These are phyloP conservation scores for Brachyptera risi DNA, from an alignment of 2,888 invertebrate genomes.

Conservation along the genomic window DNA sequence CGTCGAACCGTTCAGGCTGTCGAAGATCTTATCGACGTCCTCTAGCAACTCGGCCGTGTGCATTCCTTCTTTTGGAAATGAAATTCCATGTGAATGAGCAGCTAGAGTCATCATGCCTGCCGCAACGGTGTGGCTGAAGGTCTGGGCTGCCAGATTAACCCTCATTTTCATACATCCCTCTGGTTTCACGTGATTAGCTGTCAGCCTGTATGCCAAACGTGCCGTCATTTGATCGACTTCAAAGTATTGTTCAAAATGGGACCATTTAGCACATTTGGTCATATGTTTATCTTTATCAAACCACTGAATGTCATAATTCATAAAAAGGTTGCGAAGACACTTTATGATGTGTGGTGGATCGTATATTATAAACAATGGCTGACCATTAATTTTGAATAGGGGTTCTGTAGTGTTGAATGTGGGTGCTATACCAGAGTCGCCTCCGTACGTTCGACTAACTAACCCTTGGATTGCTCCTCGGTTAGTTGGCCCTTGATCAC, in stretches of 20 bases:
- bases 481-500: slow-evolving; percentile 10
- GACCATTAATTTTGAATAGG: slow-evolving; percentile 1
- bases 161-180: slow-evolving; percentile 10
- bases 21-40: neutral
- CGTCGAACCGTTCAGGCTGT: slow-evolving; percentile 6
- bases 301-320: neutral
- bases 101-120: slow-evolving; percentile 12
- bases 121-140: slow-evolving; percentile 21
- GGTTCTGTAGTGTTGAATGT: neutral
- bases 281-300: neutral
- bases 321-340: neutral
- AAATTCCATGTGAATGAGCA: neutral
- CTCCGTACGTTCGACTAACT: neutral
- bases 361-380: neutral
- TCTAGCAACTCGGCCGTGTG: neutral
- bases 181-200: slow-evolving; percentile 10
- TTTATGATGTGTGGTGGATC: slow-evolving; percentile 13
- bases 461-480: neutral
- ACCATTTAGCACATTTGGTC: slow-evolving; percentile 9
- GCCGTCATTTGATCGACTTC: slow-evolving; percentile 1
- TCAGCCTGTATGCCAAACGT: slow-evolving; percentile 4
- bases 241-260: neutral
- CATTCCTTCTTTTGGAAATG: neutral
- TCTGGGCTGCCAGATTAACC: slow-evolving; percentile 17
- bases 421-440: no score